These are phyloP conservation scores for Urocolius indicus DNA, from an alignment of 2,113 vertebrate species.

Conservation along the genomic window DNA sequence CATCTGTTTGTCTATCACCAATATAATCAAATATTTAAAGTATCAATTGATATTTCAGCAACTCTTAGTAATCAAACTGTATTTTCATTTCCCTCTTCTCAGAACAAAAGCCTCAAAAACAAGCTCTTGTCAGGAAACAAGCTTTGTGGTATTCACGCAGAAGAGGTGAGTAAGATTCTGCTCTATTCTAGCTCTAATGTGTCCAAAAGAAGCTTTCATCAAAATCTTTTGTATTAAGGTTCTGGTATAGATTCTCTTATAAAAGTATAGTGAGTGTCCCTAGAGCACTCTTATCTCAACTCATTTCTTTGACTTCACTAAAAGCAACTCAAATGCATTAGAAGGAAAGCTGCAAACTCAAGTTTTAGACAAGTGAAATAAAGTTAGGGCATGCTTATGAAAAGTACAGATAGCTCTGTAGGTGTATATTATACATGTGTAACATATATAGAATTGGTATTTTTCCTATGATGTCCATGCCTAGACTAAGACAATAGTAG, in stretches of 20 bases:
- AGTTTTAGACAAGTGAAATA: not conserved
- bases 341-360: not conserved
- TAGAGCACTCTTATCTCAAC: not conserved
- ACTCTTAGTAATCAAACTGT: conserved; percentile 10
- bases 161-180: conserved; percentile 85
- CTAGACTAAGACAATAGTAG: not conserved
- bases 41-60: conserved; percentile 13
- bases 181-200: not conserved
- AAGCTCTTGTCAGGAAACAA: conserved; percentile 96
- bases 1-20: not conserved
- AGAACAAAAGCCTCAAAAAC: conserved; percentile 99
- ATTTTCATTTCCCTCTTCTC: not conserved
- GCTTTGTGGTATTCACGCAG: conserved; percentile 93
- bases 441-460: not conserved
- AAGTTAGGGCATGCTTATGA: not conserved
- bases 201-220: not conserved
- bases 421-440: not conserved
- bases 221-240: not conserved
- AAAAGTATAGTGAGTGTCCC: not conserved
- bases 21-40: not conserved
- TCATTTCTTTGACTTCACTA: not conserved
- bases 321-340: not conserved
- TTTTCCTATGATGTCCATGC: not conserved
- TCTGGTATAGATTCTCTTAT: not conserved
- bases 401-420: not conserved